Evolutionary conservation across 2,888 invertebrate species (phyloP), one percentile per base, ranked within the genome.

Genomic region (Teleogryllus oceanicus): DNA sequence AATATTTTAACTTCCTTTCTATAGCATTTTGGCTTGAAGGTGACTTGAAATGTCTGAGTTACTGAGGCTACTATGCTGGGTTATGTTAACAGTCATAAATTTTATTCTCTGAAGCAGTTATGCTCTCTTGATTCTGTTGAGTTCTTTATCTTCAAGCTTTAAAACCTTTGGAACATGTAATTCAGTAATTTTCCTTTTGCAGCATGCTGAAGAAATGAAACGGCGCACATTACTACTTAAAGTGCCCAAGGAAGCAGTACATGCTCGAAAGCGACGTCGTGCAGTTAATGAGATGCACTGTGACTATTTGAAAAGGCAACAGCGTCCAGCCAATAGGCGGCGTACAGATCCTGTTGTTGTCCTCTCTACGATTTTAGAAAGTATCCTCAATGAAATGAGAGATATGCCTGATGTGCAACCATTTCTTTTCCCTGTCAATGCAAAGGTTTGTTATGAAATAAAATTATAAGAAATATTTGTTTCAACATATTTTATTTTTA

Each of bases 281-380:
- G 89, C 93, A 76, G 91, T 92, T 18, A 90, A 89, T 10, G 94
- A 93, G 82, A 89, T 93, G 79, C 94, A 95, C 84, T 95, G 94
- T 87, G 98, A 98, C 88, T 98, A 98, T 85, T 88, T 98, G 10
- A 96, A 95, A 84, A 90, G 92, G 24, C 93, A 93, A 81, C 92
- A 92, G 82, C 90, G 93, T 83, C 94, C 96, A 0, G 95, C 96
- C 0, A 97, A 99, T 86, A 89, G 99, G 11, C 89, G 97, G 0
- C 90, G 99, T 75, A 97, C 98, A 0, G 99, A 99, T 88, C 99
- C 99, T 0, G 92, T 98, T 1, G 98, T 99, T 18, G 97, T 98
- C 0, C 88, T 99, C 80, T 96, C 97, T 0, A 95, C 96, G 0
- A 92, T 98, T 83, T 88, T 98, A 76, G 98, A 99, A 85, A 92